Conservation (phyloP, 2,888 invertebrate species). For the Polymixis flavicincta region DNA sequence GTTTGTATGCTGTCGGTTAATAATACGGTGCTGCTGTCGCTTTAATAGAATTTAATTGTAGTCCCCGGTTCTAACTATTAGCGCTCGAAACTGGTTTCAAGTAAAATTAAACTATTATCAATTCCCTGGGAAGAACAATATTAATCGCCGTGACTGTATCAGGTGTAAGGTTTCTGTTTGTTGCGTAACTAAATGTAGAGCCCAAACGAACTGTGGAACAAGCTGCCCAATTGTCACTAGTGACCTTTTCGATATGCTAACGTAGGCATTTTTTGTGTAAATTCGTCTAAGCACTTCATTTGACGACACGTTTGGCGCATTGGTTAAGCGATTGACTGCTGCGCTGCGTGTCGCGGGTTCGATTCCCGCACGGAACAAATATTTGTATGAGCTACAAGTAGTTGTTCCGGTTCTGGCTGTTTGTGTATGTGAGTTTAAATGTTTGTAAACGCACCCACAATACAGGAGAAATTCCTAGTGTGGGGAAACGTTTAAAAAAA, state of each 20-base stretch:
- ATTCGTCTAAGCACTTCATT: constrained; percentile 17
- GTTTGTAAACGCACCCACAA: too few relatives aligned
- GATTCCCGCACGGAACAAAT: too few relatives aligned
- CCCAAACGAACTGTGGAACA: constrained; percentile 16
- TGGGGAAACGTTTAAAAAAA: too few relatives aligned
- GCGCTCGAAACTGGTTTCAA: constrained; percentile 74
- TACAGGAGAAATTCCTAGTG: too few relatives aligned
- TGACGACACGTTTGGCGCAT: too few relatives aligned
- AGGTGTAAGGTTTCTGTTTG: constrained; percentile 28
- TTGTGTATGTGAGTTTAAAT: too few relatives aligned
- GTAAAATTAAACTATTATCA: constrained; percentile 52
- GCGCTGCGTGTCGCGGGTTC: too few relatives aligned
- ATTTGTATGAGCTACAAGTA: too few relatives aligned
- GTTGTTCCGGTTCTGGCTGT: too few relatives aligned
- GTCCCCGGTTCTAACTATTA: constrained; percentile 69
- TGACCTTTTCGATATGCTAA: constrained; percentile 24
- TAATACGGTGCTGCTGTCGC: constrained; percentile 83
- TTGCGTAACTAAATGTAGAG: constrained; percentile 14
- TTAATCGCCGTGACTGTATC: constrained; percentile 19
- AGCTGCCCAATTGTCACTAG: constrained; percentile 7
- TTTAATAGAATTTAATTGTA: constrained; percentile 89
- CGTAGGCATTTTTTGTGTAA: constrained; percentile 19
- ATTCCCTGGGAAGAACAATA: constrained; percentile 35
- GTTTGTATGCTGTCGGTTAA: constrained; percentile 83
- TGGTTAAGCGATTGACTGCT: too few relatives aligned